A percentile compares a stretch with the other conserved stretches of the same genome.
phyloP scores from a whole-genome alignment of 2,888 invertebrate species.

The Sussaba pulchella region DNA sequence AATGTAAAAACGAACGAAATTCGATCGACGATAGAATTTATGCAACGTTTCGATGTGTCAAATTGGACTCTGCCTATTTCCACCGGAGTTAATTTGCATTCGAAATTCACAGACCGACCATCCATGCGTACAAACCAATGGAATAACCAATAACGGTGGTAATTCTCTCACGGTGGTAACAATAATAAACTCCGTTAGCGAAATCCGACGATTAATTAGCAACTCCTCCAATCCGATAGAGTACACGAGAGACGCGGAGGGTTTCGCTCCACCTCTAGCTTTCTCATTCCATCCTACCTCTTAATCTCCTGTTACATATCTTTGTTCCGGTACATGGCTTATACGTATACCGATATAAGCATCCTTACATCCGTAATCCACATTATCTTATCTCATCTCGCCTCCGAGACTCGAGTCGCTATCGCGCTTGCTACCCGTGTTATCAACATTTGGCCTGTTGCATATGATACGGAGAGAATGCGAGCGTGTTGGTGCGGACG shows the following conservation, averaged over 20 bases:
- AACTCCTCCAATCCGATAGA: slow-evolving; percentile 6
- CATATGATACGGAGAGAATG: slow-evolving; percentile 14
- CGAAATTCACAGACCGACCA: no score
- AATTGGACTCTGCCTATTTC: no score
- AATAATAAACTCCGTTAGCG: slow-evolving; percentile 30
- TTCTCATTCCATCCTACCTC: background rate
- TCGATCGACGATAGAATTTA: no score
- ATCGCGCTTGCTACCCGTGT: slow-evolving; percentile 7
- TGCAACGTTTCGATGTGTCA: no score
- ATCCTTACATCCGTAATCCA: slow-evolving; percentile 49
- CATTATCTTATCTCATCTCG: slow-evolving; percentile 40
- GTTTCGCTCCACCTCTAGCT: background rate
- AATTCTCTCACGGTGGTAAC: background rate
- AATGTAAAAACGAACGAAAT: no score
- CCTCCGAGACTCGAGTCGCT: slow-evolving; percentile 13
- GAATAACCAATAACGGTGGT: slow-evolving; percentile 1
- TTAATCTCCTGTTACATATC: slow-evolving; percentile 30
- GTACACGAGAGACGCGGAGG: background rate
- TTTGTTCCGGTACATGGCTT: slow-evolving; percentile 36
- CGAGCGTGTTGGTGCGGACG: no score
- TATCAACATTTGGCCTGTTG: slow-evolving; percentile 51
- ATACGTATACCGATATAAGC: slow-evolving; percentile 12
- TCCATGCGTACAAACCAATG: no score
- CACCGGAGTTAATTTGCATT: no score
- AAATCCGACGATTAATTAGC: slow-evolving; percentile 36